Conservation (phyloP, 2,888 invertebrate species). For the Synergus laeviventris region DNA sequence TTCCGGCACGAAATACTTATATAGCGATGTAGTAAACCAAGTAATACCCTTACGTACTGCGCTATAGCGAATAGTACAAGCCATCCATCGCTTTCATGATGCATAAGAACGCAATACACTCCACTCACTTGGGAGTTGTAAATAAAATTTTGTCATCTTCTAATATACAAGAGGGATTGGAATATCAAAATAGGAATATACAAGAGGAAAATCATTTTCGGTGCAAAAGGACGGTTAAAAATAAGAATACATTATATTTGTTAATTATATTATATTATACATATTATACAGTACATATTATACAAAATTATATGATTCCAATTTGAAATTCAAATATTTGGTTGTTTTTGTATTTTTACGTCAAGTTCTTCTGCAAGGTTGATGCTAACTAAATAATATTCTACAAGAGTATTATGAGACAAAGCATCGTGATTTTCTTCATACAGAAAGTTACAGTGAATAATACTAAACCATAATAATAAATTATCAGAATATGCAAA, state of each 20-base stretch:
- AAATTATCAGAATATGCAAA: constrained; percentile 23
- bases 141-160: constrained; percentile 32
- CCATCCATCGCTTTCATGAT: constrained; percentile 37
- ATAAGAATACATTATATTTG: too few relatives aligned
- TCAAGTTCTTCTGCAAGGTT: too few relatives aligned
- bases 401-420: background rate
- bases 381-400: background rate
- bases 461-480: constrained; percentile 15
- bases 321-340: too few relatives aligned
- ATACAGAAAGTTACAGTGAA: background rate
- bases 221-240: too few relatives aligned
- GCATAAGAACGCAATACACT: constrained; percentile 34
- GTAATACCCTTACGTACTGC: constrained; percentile 43
- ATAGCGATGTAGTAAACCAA: constrained; percentile 42
- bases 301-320: too few relatives aligned
- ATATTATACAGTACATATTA: too few relatives aligned
- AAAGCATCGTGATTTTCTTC: background rate
- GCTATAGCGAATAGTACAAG: constrained; percentile 1
- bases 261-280: too few relatives aligned
- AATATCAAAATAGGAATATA: background rate
- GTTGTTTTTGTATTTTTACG: too few relatives aligned
- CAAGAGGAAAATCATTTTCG: background rate
- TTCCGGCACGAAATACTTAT: constrained; percentile 49
- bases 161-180: background rate
- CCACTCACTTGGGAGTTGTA: constrained; percentile 25